Conservation (phyloP, 2,113 vertebrate species). For the Ciconia boyciana region DNA sequence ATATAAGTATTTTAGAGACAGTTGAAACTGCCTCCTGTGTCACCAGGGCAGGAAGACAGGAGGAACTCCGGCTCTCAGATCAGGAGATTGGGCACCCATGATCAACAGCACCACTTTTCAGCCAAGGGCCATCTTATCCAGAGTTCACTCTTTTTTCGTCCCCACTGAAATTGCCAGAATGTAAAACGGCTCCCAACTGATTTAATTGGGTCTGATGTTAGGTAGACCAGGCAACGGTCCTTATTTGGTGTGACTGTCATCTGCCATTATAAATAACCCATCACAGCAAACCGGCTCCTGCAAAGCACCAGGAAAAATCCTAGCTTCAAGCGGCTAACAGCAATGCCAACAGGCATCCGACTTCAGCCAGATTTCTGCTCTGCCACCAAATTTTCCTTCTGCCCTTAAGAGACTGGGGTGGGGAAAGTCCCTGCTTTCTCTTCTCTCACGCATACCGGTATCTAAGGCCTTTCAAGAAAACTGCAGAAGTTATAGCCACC, state of each 20-base stretch:
- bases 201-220: neutral
- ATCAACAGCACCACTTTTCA: neutral
- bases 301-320: neutral
- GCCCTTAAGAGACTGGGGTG: neutral
- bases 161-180: neutral
- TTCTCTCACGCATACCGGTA: neutral
- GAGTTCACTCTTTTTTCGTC: neutral
- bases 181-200: neutral
- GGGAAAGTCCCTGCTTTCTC: neutral
- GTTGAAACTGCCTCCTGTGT: neutral
- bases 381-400: neutral
- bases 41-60: neutral
- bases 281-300: neutral
- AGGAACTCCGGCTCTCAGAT: neutral
- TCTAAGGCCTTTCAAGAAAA: neutral
- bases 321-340: neutral
- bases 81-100: neutral
- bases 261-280: neutral
- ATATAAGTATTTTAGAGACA: neutral
- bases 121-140: neutral
- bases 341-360: neutral
- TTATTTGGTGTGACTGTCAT: neutral
- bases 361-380: neutral
- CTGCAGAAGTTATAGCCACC: accelerated
- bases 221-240: neutral